Conservation (phyloP, 1,140 invertebrate genomes). For the Spodoptera frugiperda region DNA sequence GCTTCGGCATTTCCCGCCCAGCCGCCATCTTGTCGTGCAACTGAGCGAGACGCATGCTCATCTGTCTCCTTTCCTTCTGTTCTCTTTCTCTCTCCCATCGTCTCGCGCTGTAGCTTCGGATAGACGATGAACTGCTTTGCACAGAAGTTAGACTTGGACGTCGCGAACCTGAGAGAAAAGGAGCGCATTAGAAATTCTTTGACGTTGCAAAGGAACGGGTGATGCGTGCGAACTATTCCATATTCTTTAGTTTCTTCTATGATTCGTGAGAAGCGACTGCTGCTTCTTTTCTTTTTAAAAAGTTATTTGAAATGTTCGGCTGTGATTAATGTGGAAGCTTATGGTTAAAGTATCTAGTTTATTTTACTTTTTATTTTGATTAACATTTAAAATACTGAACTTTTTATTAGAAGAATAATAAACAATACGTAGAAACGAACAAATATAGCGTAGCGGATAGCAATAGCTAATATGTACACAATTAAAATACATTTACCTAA, state of each 20-base stretch:
- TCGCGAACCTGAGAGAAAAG: slow-evolving; percentile 89
- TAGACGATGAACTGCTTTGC: slow-evolving; percentile 92
- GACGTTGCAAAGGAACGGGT: background rate
- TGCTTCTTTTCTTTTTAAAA: background rate
- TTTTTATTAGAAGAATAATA: background rate
- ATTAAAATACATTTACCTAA: slow-evolving; percentile 7
- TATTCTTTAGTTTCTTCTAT: slow-evolving; percentile 8
- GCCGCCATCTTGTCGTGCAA: slow-evolving; percentile 85
- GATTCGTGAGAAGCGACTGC: slow-evolving; percentile 16
- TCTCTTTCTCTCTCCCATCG: slow-evolving; percentile 92
- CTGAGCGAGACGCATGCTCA: slow-evolving; percentile 90
- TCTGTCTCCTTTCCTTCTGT: slow-evolving; percentile 91
- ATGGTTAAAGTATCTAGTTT: background rate
- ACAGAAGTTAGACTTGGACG: slow-evolving; percentile 93
- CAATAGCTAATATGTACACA: slow-evolving; percentile 1
- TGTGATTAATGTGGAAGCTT: slow-evolving; percentile 8
- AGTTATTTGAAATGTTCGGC: background rate
- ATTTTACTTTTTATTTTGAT: background rate
- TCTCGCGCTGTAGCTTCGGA: slow-evolving; percentile 91
- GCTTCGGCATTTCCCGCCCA: slow-evolving; percentile 75
- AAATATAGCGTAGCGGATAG: slow-evolving; percentile 23
- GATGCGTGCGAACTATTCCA: slow-evolving; percentile 25
- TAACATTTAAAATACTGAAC: background rate
- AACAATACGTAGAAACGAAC: slow-evolving; percentile 19
- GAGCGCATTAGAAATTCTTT: slow-evolving; percentile 25